These are phyloP conservation scores for Tiaroga cobitis DNA, from an alignment of 2,797 vertebrate species.

Conservation along the genomic window DNA sequence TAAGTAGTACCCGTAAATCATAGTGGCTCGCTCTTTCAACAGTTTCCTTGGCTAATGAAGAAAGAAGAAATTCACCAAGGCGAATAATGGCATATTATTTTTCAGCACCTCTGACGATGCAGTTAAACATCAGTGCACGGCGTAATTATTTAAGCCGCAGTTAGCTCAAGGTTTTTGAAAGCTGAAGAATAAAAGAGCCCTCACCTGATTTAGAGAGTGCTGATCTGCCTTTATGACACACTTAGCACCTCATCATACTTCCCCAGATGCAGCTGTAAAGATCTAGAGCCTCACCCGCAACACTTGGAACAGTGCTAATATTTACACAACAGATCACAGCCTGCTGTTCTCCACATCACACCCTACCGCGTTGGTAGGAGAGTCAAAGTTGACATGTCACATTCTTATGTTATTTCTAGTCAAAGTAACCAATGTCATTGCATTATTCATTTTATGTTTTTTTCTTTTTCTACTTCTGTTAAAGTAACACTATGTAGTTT, in stretches of 20 bases:
- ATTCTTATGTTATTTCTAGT: not conserved
- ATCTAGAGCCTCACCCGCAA: constrained; percentile 68
- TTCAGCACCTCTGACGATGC: constrained; percentile 38
- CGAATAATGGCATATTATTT: constrained; percentile 36
- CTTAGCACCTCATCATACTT: constrained; percentile 81
- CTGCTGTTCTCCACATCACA: constrained; percentile 15
- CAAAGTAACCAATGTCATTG: not conserved
- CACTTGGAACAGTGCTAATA: constrained; percentile 64
- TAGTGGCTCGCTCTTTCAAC: constrained; percentile 36
- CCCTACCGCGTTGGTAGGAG: not conserved
- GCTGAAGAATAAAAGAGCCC: constrained; percentile 62
- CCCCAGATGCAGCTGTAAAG: constrained; percentile 73
- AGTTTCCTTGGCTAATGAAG: constrained; percentile 39
- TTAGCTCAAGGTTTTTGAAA: constrained; percentile 54
- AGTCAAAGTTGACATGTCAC: not conserved
- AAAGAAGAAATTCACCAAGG: constrained; percentile 46
- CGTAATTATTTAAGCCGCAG: constrained; percentile 50
- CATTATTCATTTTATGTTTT: not conserved
- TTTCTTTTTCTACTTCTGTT: not conserved
- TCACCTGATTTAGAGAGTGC: constrained; percentile 72
- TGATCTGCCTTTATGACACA: constrained; percentile 76
- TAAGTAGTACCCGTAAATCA: not conserved
- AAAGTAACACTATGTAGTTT: too few species aligned
- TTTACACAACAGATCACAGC: constrained; percentile 54
- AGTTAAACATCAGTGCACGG: constrained; percentile 52